Percentiles rank a stretch among this genome's conserved stretches.
Evolutionary conservation across 1,140 invertebrate genomes (phyloP).

Genomic region (Pachypeltis micranthus): DNA sequence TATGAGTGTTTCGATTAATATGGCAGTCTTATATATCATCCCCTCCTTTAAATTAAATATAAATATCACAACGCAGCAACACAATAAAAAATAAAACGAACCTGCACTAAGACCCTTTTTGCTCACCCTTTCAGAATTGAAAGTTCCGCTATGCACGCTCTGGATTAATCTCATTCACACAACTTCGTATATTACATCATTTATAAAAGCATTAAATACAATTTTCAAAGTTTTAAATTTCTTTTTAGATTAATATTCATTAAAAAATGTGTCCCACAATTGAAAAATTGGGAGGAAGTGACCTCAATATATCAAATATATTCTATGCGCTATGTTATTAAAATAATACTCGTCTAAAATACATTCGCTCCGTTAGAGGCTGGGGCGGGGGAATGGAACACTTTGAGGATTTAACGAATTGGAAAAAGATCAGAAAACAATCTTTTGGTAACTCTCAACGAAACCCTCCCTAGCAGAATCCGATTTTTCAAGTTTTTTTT

Average conservation of each 20-base stretch:
- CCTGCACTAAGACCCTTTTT: not conserved
- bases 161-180: no score
- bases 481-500: no score
- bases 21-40: slow-evolving; percentile 13
- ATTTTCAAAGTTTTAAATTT: no score
- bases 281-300: slow-evolving; percentile 16
- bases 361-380: slow-evolving; percentile 15
- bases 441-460: no score
- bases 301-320: slow-evolving; percentile 20
- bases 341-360: slow-evolving; percentile 18
- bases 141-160: not conserved
- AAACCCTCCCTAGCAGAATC: no score
- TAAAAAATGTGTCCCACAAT: slow-evolving; percentile 11
- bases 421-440: no score
- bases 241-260: no score
- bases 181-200: no score
- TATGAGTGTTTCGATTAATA: not conserved
- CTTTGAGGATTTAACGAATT: slow-evolving; percentile 13
- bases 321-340: slow-evolving; percentile 17
- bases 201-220: no score
- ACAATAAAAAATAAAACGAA: no score
- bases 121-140: not conserved
- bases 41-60: slow-evolving; percentile 11
- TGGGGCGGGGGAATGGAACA: no score
- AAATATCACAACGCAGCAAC: not conserved